phyloP scores from a whole-genome alignment of 2,113 vertebrate species.

The Mormoops blainvillei region DNA sequence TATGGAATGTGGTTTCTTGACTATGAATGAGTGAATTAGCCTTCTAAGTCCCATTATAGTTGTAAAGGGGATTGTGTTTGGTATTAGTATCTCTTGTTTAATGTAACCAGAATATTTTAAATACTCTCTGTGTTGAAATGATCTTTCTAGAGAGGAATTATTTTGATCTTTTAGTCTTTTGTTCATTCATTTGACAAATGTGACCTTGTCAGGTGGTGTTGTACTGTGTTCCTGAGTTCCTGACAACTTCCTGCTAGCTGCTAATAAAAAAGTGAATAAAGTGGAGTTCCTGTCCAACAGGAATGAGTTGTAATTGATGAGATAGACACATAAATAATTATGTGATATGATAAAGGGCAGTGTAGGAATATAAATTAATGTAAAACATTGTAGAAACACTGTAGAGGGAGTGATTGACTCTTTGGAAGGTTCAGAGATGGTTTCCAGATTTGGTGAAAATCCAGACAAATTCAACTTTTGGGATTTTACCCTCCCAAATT shows the following conservation, averaged over 20 bases:
- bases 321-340: not conserved
- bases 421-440: not conserved
- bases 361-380: slow-evolving; percentile 3
- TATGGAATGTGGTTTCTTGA: not conserved
- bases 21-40: not conserved
- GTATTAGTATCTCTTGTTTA: not conserved
- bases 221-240: not conserved
- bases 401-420: not conserved
- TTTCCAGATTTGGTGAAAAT: slow-evolving; percentile 16
- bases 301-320: slow-evolving; percentile 29
- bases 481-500: not conserved
- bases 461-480: not conserved
- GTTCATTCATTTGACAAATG: not conserved
- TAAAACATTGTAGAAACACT: not conserved
- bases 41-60: slow-evolving; percentile 41
- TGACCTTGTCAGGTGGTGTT: not conserved
- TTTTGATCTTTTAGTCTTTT: not conserved
- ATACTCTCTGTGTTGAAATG: not conserved
- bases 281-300: not conserved
- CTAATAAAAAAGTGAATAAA: not conserved
- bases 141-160: not conserved
- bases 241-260: not conserved
- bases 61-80: slow-evolving; percentile 4
- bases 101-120: not conserved
- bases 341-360: not conserved